Conservation (phyloP, 1,140 invertebrate genomes). For the Lepidurus packardi region DNA sequence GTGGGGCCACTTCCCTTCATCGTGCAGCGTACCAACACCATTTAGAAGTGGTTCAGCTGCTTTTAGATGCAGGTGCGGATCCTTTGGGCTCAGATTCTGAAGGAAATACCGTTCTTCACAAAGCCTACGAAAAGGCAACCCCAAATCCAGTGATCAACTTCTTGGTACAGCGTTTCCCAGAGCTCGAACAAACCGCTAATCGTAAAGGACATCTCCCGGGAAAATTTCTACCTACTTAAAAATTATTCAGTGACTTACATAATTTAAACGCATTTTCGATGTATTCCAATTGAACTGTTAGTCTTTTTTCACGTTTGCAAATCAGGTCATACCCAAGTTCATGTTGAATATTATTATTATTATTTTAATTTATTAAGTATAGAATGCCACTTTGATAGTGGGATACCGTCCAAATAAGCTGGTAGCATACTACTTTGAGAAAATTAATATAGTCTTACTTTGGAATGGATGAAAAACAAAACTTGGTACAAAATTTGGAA, state of each 20-base stretch:
- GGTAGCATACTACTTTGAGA: too few species aligned
- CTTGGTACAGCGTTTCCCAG: background rate
- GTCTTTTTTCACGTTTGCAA: too few species aligned
- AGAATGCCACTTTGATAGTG: too few species aligned
- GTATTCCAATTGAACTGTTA: too few species aligned
- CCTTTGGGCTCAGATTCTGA: conserved; percentile 61
- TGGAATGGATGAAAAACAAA: too few species aligned
- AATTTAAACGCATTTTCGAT: too few species aligned
- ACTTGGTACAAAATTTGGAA: too few species aligned
- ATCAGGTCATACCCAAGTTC: too few species aligned
- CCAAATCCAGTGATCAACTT: background rate
- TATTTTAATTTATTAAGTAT: too few species aligned
- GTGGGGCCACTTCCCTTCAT: conserved; percentile 69
- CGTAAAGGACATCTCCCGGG: background rate
- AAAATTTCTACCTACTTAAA: background rate
- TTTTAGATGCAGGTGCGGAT: conserved; percentile 59
- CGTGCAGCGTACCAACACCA: conserved; percentile 66
- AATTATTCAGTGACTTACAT: background rate
- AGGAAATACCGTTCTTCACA: conserved; percentile 70
- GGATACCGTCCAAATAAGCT: too few species aligned
- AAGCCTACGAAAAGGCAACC: conserved; percentile 56
- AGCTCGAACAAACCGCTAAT: background rate
- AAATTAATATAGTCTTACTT: too few species aligned
- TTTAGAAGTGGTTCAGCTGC: conserved; percentile 55
- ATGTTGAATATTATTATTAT: too few species aligned